Evolutionary conservation across 2,113 vertebrate species (phyloP).

Genomic region (Diadophis punctatus): DNA sequence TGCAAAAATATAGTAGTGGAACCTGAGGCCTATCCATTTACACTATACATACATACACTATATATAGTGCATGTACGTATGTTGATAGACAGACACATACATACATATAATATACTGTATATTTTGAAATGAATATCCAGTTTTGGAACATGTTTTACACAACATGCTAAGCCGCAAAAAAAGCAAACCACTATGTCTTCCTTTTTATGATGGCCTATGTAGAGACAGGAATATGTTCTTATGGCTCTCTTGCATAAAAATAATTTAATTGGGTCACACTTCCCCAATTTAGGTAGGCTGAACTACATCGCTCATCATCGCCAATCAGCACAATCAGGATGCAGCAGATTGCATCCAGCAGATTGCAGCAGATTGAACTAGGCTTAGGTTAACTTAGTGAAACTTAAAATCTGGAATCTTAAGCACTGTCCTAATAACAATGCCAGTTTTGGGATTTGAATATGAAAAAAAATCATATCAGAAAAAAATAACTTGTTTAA

Average conservation of each 20-base stretch:
- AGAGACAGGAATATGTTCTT: not conserved
- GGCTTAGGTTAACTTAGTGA: not conserved
- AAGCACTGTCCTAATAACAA: conserved; percentile 1
- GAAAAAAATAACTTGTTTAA: not conserved
- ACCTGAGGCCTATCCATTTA: not conserved
- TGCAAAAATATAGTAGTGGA: not conserved
- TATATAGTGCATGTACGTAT: no score
- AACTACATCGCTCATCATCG: not conserved
- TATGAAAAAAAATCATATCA: conserved; percentile 34
- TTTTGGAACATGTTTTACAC: not conserved
- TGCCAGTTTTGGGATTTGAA: not conserved
- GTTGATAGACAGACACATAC: no score
- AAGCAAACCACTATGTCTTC: not conserved
- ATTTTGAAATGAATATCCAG: not conserved
- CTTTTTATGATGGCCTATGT: not conserved
- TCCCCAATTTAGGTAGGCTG: not conserved
- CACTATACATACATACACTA: no score
- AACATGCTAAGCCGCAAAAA: not conserved
- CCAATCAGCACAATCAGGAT: not conserved
- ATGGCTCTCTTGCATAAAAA: not conserved
- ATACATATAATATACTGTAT: not conserved
- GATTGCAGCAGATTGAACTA: not conserved
- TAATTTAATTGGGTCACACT: not conserved
- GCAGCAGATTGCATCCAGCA: not conserved
- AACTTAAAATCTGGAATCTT: not conserved